A percentile compares a stretch with the other conserved stretches of the same genome.
Conservation (phyloP, 2,113 vertebrate genomes). For the Perccottus glenii region DNA sequence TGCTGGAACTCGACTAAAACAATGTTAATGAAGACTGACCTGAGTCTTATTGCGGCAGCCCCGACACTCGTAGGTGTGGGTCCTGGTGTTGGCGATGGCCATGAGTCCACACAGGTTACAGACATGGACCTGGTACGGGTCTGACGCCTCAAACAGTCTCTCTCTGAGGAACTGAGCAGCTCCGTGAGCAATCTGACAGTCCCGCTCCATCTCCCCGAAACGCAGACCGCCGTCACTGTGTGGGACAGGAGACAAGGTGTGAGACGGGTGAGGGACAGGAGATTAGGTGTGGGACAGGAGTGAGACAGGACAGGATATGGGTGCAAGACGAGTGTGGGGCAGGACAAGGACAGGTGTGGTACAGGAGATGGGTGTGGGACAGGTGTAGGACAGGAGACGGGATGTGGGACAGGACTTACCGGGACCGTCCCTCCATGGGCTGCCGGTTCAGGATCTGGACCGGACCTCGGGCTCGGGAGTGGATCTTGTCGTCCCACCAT, state of each 20-base stretch:
- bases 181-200: constrained; percentile 98
- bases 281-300: no score
- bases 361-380: no score
- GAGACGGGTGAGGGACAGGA: background rate
- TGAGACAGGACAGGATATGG: no score
- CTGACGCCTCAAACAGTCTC: constrained; percentile 94
- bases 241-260: background rate
- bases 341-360: background rate
- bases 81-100: constrained; percentile 97
- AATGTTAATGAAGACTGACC: constrained; percentile 69
- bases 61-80: constrained; percentile 95
- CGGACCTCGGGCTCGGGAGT: constrained; percentile 95
- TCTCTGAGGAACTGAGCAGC: constrained; percentile 96
- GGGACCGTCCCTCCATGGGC: constrained; percentile 97
- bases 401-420: constrained; percentile 77
- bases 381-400: no score
- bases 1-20: no score
- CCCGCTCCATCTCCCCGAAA: constrained; percentile 98
- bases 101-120: constrained; percentile 98
- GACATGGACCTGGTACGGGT: constrained; percentile 96
- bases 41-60: constrained; percentile 98
- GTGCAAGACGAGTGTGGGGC: background rate
- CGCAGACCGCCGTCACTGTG: constrained; percentile 93
- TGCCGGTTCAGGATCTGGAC: constrained; percentile 98
- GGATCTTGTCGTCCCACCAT: constrained; percentile 99